Evolutionary conservation across 1,140 invertebrate species (phyloP).

Genomic region (Meloidogyne hapla): DNA sequence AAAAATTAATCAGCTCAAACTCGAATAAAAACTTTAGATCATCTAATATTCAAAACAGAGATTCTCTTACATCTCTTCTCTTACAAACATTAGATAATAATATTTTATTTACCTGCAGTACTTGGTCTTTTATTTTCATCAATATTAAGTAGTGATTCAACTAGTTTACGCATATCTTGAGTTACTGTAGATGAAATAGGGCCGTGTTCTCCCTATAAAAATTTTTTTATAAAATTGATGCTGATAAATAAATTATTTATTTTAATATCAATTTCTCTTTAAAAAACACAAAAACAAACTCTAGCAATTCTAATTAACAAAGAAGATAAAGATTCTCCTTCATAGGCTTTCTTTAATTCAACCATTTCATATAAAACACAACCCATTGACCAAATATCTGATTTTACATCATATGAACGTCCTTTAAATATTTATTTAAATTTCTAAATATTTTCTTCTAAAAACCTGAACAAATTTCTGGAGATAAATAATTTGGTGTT

Average conservation of each 20-base stretch:
- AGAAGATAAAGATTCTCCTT: conserved; percentile 64
- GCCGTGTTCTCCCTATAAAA: conserved; percentile 30
- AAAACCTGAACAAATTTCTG: conserved; percentile 77
- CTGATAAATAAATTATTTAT: background rate
- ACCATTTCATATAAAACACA: conserved; percentile 79
- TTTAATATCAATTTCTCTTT: background rate
- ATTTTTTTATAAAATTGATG: background rate
- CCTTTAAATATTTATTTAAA: conserved; percentile 11
- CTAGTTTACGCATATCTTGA: conserved; percentile 27
- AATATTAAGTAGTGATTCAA: conserved; percentile 28
- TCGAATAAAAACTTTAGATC: too few relatives aligned
- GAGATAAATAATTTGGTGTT: conserved; percentile 81
- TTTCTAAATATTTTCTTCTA: conserved; percentile 15
- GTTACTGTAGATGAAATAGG: conserved; percentile 30
- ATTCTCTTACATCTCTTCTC: too few relatives aligned
- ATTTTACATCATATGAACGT: conserved; percentile 73
- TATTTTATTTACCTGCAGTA: conserved; percentile 31
- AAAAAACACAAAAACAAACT: conserved; percentile 9
- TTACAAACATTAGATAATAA: too few relatives aligned
- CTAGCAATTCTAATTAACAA: conserved; percentile 39
- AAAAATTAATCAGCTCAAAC: too few relatives aligned
- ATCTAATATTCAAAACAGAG: too few relatives aligned
- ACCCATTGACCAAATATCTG: conserved; percentile 82
- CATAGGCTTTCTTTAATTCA: conserved; percentile 70
- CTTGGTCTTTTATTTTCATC: conserved; percentile 29